phyloP scores from a whole-genome alignment of 2,888 invertebrate genomes.

The Melinopterus prodromus region DNA sequence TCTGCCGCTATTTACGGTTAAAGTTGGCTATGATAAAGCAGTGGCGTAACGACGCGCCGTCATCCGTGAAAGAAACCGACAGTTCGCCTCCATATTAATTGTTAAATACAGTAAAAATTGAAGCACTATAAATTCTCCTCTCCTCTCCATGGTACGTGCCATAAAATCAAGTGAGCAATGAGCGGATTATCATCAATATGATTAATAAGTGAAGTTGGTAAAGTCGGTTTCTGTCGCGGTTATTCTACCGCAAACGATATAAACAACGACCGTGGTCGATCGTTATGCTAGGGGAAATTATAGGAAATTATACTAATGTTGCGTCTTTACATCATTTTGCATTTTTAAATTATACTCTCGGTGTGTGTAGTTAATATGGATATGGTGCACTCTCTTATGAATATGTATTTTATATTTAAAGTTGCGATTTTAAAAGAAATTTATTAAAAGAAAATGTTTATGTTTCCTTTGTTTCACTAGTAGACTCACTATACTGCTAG shows the following conservation, averaged over 20 bases:
- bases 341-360: neutral
- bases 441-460: too few species aligned
- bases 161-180: neutral
- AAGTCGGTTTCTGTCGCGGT: neutral
- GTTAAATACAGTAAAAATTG: neutral
- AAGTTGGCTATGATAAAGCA: neutral
- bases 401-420: too few species aligned
- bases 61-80: neutral
- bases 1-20: constrained; percentile 4
- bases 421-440: too few species aligned
- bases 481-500: too few species aligned
- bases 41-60: neutral
- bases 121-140: neutral
- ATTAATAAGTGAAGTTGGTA: neutral
- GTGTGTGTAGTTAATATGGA: neutral
- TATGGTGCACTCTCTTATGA: too few species aligned
- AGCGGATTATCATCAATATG: neutral
- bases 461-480: too few species aligned
- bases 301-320: neutral
- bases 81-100: constrained; percentile 4
- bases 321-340: neutral
- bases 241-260: neutral
- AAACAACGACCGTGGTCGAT: neutral
- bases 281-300: neutral
- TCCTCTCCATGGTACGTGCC: neutral